A percentile compares a stretch with the other conserved stretches of the same genome.
Conservation (phyloP, 2,113 vertebrate species). For the Rhineura floridana region DNA sequence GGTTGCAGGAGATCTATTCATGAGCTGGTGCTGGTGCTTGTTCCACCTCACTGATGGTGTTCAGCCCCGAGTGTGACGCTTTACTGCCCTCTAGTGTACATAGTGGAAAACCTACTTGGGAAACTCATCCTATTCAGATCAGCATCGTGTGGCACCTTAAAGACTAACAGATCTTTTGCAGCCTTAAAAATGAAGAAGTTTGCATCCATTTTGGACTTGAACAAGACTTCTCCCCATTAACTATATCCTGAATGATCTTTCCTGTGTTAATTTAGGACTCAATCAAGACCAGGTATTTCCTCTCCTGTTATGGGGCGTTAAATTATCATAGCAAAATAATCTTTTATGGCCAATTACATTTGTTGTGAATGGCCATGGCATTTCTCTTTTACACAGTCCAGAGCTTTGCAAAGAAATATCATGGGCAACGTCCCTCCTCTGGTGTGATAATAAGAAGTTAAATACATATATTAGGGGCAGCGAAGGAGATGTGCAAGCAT, state of each 20-base stretch:
- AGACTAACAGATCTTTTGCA: background rate
- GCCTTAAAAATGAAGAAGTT: background rate
- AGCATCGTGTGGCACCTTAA: background rate
- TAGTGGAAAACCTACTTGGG: background rate
- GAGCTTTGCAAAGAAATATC: background rate
- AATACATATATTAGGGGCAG: too few species aligned
- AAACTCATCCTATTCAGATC: background rate
- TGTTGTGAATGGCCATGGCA: background rate
- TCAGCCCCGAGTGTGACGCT: too few species aligned
- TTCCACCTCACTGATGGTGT: too few species aligned
- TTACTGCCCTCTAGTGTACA: background rate
- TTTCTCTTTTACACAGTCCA: background rate
- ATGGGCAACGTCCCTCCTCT: too few species aligned
- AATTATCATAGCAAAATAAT: background rate
- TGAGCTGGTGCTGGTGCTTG: background rate
- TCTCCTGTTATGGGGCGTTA: too few species aligned
- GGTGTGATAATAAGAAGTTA: too few species aligned
- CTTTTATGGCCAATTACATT: background rate
- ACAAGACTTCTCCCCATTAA: background rate
- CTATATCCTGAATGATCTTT: too few species aligned
- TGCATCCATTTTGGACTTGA: background rate
- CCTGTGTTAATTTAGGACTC: too few species aligned
- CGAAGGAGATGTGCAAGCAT: too few species aligned
- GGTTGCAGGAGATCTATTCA: background rate
- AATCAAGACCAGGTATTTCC: too few species aligned